phyloP scores from a whole-genome alignment of 2,888 invertebrate species.

The Acronicta aceris region DNA sequence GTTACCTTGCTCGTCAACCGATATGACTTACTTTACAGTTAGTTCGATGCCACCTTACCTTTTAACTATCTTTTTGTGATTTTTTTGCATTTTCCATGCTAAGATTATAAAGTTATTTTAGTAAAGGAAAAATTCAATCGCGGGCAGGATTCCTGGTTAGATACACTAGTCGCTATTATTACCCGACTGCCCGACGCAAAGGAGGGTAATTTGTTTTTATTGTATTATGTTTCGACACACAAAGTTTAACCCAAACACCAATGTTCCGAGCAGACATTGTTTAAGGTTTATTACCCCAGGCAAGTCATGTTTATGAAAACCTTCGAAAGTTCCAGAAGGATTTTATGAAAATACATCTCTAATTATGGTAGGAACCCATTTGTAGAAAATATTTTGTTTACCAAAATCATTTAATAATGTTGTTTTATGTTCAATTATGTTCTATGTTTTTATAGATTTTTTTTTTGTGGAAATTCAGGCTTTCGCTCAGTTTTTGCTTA shows the following conservation, averaged over 20 bases:
- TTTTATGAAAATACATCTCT: slow-evolving; percentile 32
- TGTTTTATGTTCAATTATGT: slow-evolving; percentile 35
- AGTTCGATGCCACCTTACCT: no score
- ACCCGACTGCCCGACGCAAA: no score
- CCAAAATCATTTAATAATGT: slow-evolving; percentile 4
- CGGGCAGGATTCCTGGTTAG: no score
- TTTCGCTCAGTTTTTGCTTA: background rate
- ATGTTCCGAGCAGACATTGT: slow-evolving; percentile 31
- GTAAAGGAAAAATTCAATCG: no score
- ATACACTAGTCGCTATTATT: no score
- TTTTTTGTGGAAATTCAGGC: background rate
- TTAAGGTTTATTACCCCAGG: slow-evolving; percentile 36
- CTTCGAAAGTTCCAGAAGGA: slow-evolving; percentile 22
- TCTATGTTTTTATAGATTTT: no score
- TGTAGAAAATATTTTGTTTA: slow-evolving; percentile 14
- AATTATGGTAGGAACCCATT: slow-evolving; percentile 25
- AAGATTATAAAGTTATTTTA: no score
- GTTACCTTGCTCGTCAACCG: no score
- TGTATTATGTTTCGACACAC: slow-evolving; percentile 45
- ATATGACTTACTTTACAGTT: no score
- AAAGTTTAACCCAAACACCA: slow-evolving; percentile 46
- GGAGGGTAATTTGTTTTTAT: slow-evolving; percentile 8
- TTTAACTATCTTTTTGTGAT: no score
- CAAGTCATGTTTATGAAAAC: slow-evolving; percentile 40
- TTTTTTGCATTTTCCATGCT: no score